Evolutionary conservation across 1,140 invertebrate species (phyloP), one percentile per base, ranked within the genome.

Genomic region (Bombus waltoni): DNA sequence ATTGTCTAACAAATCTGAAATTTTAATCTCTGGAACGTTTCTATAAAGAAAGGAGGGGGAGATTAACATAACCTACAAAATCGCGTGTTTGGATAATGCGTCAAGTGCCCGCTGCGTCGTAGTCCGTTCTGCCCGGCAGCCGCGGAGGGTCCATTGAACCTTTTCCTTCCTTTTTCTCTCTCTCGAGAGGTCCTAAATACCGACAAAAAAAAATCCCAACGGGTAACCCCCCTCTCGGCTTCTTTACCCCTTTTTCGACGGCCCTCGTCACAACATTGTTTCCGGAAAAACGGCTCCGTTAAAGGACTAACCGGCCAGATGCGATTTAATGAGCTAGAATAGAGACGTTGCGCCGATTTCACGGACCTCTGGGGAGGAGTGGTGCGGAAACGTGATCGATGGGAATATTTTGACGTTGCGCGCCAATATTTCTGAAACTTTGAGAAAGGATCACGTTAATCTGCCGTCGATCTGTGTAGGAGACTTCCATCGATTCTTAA

Each of bases 201-300:
- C 90, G 88, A 91, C 91, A 90, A 90, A 91, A 90, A 90, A 87
- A 90, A 80, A 84, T 88, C 80, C 77, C 75, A 80, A 87, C 79
- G 84, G 75, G 59, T 74, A 59, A 70, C 73, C 72, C 72, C 68
- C 62, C 35, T 70, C 28, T 15, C 73, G 28, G 25, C 68, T 42
- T 40, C 81, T 70, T 62, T 59, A 81, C 83, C 86, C 88, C 77
- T 87, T 89, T 83, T 72, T 87, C 71, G 71, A 94, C 93, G 92
- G 92, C 89, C 89, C 94, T 94, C 92, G 94, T 94, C 92, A 93
- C 91, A 94, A 94, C 93, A 94, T 94, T 95, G 94, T 95, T 94
- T 95, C 93, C 92, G 93, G 93, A 94, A 94, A 94, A 94, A 93
- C 92, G 91, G 91, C 92, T 91, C 87, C 70, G 86, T 70, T 18